Conservation (phyloP, 2,888 invertebrate genomes). For the Euzetes globulus region DNA sequence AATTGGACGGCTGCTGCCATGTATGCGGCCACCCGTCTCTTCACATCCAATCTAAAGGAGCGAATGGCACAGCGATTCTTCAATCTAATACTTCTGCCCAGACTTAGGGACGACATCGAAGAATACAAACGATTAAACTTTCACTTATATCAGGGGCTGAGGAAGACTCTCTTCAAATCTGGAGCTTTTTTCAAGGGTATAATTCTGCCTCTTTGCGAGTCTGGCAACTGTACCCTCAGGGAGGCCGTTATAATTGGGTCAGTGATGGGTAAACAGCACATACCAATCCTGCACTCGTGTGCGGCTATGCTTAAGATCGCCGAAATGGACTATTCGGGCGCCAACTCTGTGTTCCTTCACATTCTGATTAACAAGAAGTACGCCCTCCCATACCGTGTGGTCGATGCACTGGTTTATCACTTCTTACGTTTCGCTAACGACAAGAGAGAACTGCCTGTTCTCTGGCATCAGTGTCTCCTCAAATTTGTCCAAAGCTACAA, state of each 20-base stretch:
- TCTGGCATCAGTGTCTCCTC: conserved; percentile 93
- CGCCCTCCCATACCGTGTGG: conserved; percentile 86
- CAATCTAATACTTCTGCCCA: conserved; percentile 80
- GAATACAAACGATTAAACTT: conserved; percentile 93
- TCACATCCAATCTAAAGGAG: conserved; percentile 91
- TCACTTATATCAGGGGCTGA: conserved; percentile 79
- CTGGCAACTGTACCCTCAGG: conserved; percentile 69
- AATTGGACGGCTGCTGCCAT: conserved; percentile 96
- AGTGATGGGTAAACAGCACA: conserved; percentile 77
- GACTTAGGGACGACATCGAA: conserved; percentile 82
- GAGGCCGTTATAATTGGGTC: conserved; percentile 94
- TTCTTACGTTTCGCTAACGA: conserved; percentile 83
- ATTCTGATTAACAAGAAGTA: conserved; percentile 96
- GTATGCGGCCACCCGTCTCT: conserved; percentile 91
- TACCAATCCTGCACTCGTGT: conserved; percentile 88
- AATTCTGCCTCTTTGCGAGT: conserved; percentile 58
- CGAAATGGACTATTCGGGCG: conserved; percentile 94
- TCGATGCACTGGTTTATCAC: conserved; percentile 90
- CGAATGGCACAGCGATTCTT: conserved; percentile 94
- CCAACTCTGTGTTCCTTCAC: conserved; percentile 87
- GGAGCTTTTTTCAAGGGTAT: conserved; percentile 95
- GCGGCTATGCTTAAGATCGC: conserved; percentile 91
- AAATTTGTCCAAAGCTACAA: conserved; percentile 93
- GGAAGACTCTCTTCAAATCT: conserved; percentile 90
- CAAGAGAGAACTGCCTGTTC: conserved; percentile 73